Evolutionary conservation across 1,140 invertebrate species (phyloP), one percentile per base, ranked within the genome.

Genomic region (Cecropterus lyciades): DNA sequence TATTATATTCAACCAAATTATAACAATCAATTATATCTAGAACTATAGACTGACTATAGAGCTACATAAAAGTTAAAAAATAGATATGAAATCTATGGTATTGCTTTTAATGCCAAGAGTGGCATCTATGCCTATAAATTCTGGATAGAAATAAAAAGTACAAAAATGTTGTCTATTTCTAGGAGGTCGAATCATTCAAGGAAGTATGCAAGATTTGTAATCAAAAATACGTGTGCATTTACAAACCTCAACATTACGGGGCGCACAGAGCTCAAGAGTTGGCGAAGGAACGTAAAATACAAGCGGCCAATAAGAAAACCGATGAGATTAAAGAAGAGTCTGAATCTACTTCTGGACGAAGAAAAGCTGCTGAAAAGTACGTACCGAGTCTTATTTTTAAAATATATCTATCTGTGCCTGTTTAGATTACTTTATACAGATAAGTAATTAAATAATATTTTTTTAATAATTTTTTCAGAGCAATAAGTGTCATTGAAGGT

Each of bases 351-450:
- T 37, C 60, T 49, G 69, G 72, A 10, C 93, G 91, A 64, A 87
- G 94, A n/a, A 92, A 87, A 70, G 94, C 94, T 3, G 94, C 94
- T 4, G 86, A 93, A 65, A 93, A 89, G 93, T 94, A 88, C 10
- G 40, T 27, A 64, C 9, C 30, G 3, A 33, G 9, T 4, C 9
- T 4, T 33, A 33, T 33, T 33, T 33, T 33, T 33, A 33, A 3
- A 4, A 33, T n/a, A 93, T 94, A 87, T 20, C 17, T 42, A 7
- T 56, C 3, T 40, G 5, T 43, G 5, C n/a, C n/a, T n/a, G n/a
- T n/a, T n/a, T n/a, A n/a, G n/a, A n/a, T n/a, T n/a, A n/a, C n/a
- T n/a, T n/a, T n/a, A n/a, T n/a, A n/a, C n/a, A n/a, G n/a, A n/a
- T n/a, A n/a, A n/a, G n/a, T n/a, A n/a, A n/a, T n/a, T n/a, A n/a